These are phyloP conservation scores for Dione juno DNA, from an alignment of 2,888 invertebrate genomes.

Conservation along the genomic window DNA sequence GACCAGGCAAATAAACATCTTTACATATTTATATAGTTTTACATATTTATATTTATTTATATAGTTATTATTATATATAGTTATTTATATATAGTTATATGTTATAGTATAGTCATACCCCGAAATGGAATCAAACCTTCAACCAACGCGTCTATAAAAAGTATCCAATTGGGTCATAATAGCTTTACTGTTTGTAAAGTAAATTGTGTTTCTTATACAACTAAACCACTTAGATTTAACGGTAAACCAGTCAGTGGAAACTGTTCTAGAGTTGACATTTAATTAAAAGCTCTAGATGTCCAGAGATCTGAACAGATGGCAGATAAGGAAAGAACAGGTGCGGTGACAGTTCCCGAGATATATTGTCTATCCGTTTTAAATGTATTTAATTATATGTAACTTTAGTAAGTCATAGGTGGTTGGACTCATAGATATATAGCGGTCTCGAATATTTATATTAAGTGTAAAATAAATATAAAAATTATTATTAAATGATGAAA, in stretches of 20 bases:
- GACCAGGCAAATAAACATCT: not conserved
- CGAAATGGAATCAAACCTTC: not conserved
- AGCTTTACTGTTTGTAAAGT: not conserved
- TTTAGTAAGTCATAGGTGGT: no score
- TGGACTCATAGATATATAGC: no score
- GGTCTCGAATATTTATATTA: no score
- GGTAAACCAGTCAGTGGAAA: constrained; percentile 9
- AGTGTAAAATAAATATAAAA: no score
- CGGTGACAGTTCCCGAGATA: not conserved
- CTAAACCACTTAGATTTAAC: not conserved
- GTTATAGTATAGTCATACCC: not conserved
- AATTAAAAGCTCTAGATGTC: constrained; percentile 18
- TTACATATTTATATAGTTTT: no score
- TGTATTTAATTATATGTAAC: not conserved
- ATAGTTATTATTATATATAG: no score
- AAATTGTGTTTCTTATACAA: not conserved
- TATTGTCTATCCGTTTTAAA: not conserved
- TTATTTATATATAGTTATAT: no score
- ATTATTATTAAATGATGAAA: no score
- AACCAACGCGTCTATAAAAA: not conserved
- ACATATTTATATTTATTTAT: no score
- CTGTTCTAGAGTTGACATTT: constrained; percentile 21
- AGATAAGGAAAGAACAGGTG: not conserved
- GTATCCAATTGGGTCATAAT: not conserved
- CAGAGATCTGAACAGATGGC: not conserved